Evolutionary conservation across 2,113 vertebrate genomes (phyloP), one percentile per base, ranked within the genome.

Genomic region (Baryphthengus martii): DNA sequence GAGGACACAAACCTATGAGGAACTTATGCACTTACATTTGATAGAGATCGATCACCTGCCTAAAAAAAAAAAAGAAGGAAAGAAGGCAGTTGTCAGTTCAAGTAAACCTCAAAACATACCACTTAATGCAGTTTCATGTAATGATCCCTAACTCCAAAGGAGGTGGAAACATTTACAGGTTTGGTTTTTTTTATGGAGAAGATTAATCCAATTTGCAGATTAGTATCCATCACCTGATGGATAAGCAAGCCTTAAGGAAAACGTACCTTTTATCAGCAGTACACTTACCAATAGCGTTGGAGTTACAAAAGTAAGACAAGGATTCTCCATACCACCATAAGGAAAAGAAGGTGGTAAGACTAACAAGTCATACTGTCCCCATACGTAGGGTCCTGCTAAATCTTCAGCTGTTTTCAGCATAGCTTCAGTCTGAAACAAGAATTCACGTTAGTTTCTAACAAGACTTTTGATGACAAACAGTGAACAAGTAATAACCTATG

Each of bases 311-410:
- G 99, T 99, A 67, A 99, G 99, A 55, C 99, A 99, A 39, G 99
- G 99, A 86, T 99, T 99, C 94, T 99, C 99, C 99, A 99, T 99
- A 37, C 99, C 99, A 5, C 99, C 99, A 0, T 99, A 99, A 4
- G 99, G 99, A 96, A 99, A 99, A 29, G 99, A 99, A 1, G 99
- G 99, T 10, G 99, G 99, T 28, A 99, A 98, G 66, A 99, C 98
- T 93, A 99, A 95, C 13, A 99, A 85, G 89, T 99, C 99, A 53
- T 99, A 99, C 68, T 99, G 99, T 18, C 99, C 99, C 99, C 99
- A 99, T 1, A 99, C 98, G 17, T 99, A 99, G 0, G 99, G 99
- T 5, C 99, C 99, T 8, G 97, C 98, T 83, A 99, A 98, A 37
- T 98, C 97, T 98, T 99, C 99, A 4, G 99, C 99, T 2, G 97